Evolutionary conservation across 2,888 invertebrate species (phyloP).

Genomic region (Ichneumoninae sp.): DNA sequence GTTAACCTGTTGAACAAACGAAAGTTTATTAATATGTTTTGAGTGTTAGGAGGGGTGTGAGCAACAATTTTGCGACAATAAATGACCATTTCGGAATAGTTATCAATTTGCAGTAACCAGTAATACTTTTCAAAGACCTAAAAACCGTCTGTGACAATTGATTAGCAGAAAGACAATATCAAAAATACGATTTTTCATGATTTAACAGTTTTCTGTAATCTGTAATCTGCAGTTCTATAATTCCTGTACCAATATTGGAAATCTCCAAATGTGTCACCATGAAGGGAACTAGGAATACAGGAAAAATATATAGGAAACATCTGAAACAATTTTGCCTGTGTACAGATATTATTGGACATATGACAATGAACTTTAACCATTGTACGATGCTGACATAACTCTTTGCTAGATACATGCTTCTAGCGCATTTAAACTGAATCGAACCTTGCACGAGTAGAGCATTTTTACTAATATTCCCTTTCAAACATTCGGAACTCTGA

Average conservation of each 20-base stretch:
- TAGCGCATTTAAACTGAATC: no score
- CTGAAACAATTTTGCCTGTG: background rate
- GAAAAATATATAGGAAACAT: background rate
- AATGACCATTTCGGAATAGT: no score
- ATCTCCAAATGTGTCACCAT: background rate
- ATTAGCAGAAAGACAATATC: background rate
- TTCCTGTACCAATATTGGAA: background rate
- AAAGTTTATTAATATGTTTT: background rate
- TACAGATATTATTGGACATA: background rate
- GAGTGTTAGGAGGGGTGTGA: background rate
- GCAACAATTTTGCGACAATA: background rate
- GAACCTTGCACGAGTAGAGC: no score
- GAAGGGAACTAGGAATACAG: background rate
- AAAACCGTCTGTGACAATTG: background rate
- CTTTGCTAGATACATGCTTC: no score
- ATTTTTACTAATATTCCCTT: no score
- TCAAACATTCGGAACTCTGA: no score
- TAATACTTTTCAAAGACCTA: background rate
- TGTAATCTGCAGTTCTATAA: background rate
- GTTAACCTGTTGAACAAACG: constrained; percentile 20
- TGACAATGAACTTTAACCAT: background rate
- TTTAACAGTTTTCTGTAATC: background rate
- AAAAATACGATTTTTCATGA: background rate
- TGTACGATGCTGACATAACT: no score
- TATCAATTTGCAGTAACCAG: background rate